Evolutionary conservation across 2,113 vertebrate species (phyloP).

Genomic region (Pycnonotus jocosus): DNA sequence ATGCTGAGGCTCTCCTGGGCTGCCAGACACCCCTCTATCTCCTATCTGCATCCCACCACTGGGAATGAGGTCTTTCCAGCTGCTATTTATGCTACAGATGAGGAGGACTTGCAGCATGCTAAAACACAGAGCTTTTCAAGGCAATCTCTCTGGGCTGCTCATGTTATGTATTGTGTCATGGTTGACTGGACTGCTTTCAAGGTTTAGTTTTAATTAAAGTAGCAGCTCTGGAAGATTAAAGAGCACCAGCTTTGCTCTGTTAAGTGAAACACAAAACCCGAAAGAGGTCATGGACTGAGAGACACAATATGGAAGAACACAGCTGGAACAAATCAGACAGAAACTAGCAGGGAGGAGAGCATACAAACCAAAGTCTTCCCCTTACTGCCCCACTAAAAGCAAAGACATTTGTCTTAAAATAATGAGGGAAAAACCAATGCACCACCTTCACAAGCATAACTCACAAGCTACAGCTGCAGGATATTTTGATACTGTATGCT

Average conservation of each 20-base stretch:
- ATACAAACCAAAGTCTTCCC: not conserved
- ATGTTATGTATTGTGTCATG: not conserved
- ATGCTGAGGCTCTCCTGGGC: not conserved
- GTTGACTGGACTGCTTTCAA: not conserved
- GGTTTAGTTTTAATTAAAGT: slow-evolving; percentile 34
- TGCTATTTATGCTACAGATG: not conserved
- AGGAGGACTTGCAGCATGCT: not conserved
- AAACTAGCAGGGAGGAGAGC: not conserved
- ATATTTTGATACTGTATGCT: not conserved
- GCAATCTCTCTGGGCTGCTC: not conserved
- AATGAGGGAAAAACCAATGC: not conserved
- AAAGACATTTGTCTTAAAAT: not conserved
- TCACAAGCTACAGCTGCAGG: not conserved
- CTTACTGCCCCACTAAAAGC: not conserved
- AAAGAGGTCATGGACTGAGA: not conserved
- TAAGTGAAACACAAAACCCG: not conserved
- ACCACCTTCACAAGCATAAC: not conserved
- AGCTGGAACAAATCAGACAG: not conserved
- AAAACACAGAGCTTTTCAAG: not conserved
- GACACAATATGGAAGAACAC: not conserved
- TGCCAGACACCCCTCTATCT: not conserved
- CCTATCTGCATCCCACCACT: not conserved
- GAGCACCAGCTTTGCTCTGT: not conserved
- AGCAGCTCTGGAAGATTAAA: not conserved
- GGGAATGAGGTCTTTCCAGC: not conserved